These are phyloP conservation scores for Phalloptychus januarius DNA, from an alignment of 2,797 vertebrate genomes.

Conservation along the genomic window DNA sequence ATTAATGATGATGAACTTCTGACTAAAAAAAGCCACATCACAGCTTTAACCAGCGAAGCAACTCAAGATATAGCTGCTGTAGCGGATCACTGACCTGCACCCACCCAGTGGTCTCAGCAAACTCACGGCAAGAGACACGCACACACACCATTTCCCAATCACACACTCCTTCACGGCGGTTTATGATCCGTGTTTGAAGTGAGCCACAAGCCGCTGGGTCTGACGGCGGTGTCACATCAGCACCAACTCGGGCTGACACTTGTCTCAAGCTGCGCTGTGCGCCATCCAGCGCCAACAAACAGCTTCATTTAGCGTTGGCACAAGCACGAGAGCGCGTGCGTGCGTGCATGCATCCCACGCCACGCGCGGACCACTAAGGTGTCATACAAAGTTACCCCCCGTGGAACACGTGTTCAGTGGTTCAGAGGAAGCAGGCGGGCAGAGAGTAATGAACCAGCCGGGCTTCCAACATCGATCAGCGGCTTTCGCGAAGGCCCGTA, in stretches of 20 bases:
- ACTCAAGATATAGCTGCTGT: not conserved
- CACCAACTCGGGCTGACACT: conserved; percentile 33
- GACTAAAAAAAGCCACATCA: not conserved
- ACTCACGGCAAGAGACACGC: not conserved
- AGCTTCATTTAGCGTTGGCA: not conserved
- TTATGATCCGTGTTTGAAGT: conserved; percentile 35
- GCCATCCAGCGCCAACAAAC: conserved; percentile 8
- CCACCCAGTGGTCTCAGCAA: not conserved
- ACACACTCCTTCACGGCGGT: conserved; percentile 5
- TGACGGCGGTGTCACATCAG: conserved; percentile 48
- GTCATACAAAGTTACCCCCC: conserved; percentile 21
- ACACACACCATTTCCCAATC: not conserved
- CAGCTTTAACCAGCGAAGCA: not conserved
- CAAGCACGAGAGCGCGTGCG: not conserved
- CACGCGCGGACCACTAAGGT: conserved; percentile 4
- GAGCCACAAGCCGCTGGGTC: conserved; percentile 30
- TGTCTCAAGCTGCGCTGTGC: conserved; percentile 27
- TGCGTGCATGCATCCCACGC: not conserved
- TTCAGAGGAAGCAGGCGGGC: not conserved
- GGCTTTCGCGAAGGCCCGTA: conserved; percentile 37
- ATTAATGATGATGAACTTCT: not conserved
- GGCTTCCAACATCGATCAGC: conserved; percentile 31
- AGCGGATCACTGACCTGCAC: conserved; percentile 1
- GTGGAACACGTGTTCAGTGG: conserved; percentile 5
- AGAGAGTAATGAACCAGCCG: conserved; percentile 7